Conservation (phyloP, 1,140 invertebrate genomes). For the Adelges cooleyi region DNA sequence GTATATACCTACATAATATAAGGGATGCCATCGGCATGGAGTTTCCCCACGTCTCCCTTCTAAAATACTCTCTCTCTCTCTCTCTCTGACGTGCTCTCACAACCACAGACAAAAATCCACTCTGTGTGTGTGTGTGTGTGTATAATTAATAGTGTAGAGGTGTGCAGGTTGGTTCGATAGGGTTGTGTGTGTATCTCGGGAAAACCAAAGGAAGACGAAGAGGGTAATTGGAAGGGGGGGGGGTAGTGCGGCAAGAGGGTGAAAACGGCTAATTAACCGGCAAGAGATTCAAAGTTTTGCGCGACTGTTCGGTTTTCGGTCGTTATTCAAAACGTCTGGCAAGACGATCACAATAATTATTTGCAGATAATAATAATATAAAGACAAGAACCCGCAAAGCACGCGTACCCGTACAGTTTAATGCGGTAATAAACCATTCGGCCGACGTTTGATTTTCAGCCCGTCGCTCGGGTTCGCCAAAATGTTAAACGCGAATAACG, state of each 20-base stretch:
- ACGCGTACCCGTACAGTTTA: too few relatives aligned
- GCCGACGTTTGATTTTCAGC: too few relatives aligned
- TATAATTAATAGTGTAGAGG: conserved; percentile 18
- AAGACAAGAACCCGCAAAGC: too few relatives aligned
- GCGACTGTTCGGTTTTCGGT: too few relatives aligned
- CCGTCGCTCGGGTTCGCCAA: too few relatives aligned
- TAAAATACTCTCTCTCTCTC: background rate
- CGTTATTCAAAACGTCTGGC: too few relatives aligned
- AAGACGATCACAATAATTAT: too few relatives aligned
- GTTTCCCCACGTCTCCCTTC: background rate
- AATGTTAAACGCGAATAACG: too few relatives aligned
- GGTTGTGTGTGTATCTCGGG: background rate
- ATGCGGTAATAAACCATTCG: too few relatives aligned
- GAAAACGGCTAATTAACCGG: background rate
- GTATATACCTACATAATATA: background rate
- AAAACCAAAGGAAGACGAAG: too few relatives aligned
- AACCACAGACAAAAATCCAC: background rate
- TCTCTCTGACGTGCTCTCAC: background rate
- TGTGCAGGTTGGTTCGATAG: background rate
- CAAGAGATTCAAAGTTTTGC: background rate
- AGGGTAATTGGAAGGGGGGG: too few relatives aligned
- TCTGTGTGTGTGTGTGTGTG: background rate
- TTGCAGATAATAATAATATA: too few relatives aligned
- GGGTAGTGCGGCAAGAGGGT: background rate
- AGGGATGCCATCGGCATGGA: background rate